phyloP scores from a whole-genome alignment of 2,113 vertebrate genomes.

The Synchiropus splendidus region DNA sequence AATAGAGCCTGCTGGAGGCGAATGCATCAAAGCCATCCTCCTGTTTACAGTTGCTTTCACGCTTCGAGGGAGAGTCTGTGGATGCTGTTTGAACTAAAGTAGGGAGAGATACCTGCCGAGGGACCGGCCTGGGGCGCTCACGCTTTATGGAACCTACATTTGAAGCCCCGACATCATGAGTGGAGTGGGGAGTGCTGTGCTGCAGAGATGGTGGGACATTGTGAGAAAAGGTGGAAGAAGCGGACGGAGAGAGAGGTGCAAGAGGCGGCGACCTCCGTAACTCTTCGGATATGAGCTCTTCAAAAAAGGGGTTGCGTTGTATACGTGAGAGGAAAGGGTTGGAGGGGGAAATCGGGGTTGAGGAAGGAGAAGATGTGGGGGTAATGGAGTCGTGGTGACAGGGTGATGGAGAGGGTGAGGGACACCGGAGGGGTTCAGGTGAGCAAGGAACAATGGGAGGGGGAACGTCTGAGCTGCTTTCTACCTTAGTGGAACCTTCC shows the following conservation, averaged over 20 bases:
- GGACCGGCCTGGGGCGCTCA: constrained; percentile 53
- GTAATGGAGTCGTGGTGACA: constrained; percentile 52
- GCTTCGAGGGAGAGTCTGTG: constrained; percentile 32
- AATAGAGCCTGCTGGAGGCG: constrained; percentile 77
- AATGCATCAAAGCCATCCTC: constrained; percentile 84
- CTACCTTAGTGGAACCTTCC: constrained; percentile 96
- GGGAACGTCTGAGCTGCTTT: constrained; percentile 83
- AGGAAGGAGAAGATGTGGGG: constrained; percentile 47
- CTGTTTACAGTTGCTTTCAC: constrained; percentile 60
- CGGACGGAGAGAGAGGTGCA: too few relatives aligned
- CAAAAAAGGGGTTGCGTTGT: constrained; percentile 87
- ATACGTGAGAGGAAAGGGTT: constrained; percentile 80
- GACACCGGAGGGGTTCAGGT: constrained; percentile 49
- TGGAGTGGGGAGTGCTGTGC: constrained; percentile 41
- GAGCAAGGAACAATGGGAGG: constrained; percentile 63
- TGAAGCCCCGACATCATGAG: constrained; percentile 31
- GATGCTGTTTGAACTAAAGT: constrained; percentile 44
- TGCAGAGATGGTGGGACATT: constrained; percentile 53
- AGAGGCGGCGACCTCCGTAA: constrained; percentile 80
- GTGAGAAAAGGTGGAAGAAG: constrained; percentile 62
- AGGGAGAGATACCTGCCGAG: constrained; percentile 63
- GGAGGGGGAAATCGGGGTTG: constrained; percentile 67
- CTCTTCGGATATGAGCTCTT: constrained; percentile 80
- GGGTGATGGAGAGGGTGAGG: constrained; percentile 57
- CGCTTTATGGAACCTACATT: constrained; percentile 40